These are phyloP conservation scores for Uropetala carovei DNA, from an alignment of 2,888 invertebrate species.

Conservation along the genomic window DNA sequence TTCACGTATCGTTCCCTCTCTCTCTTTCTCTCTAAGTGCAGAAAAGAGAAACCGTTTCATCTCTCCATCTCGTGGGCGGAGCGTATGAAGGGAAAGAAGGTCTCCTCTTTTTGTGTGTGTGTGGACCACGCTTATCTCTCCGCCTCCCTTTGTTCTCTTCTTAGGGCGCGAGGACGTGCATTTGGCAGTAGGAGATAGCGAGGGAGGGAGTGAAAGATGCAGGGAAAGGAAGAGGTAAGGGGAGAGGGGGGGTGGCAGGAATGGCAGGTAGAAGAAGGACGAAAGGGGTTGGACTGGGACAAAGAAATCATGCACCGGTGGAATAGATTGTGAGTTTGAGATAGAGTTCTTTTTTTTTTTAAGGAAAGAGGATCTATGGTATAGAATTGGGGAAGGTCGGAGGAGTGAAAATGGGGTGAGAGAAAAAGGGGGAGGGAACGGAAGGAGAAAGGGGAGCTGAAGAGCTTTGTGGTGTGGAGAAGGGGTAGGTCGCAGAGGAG, in stretches of 20 bases:
- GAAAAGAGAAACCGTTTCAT: neutral
- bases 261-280: neutral
- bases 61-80: neutral
- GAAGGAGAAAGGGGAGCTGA: neutral
- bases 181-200: neutral
- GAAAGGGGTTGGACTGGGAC: conserved; percentile 7
- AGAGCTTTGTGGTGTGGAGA: neutral
- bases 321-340: conserved; percentile 15
- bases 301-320: conserved; percentile 43
- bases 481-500: neutral
- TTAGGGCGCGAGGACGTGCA: neutral
- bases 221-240: neutral
- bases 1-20: neutral
- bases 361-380: neutral
- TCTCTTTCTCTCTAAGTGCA: neutral
- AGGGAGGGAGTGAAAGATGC: conserved; percentile 4
- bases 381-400: neutral
- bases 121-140: neutral
- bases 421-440: neutral
- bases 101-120: too few species aligned
- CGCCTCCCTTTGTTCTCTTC: neutral
- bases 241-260: neutral
- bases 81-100: neutral
- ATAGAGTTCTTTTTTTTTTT: neutral
- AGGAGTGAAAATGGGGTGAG: neutral